Base-by-base conservation (phyloP, 2,113 vertebrate species). In the Danionella cerebrum region DNA sequence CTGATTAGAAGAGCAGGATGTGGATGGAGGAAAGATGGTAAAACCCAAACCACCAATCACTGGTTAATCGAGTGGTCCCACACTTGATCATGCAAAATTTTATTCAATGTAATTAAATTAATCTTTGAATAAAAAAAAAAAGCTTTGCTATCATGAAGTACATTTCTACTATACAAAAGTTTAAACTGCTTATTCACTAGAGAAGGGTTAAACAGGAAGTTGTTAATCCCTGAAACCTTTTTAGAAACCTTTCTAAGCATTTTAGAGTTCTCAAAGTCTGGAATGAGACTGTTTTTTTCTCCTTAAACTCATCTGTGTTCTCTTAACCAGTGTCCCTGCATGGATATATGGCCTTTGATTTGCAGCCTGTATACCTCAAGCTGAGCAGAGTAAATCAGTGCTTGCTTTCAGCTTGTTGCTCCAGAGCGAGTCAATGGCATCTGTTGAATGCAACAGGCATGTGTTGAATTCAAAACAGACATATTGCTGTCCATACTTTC, bases 391-490 rank as follows among this genome's bases (percentile, higher is more conserved):
- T 77, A 76, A 83, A 84, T 80, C 74, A 71, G 42, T 57, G 77
- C 72, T 59, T 77, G 71, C 70, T 47, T 70, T 63, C 72, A 67
- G 75, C 60, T 70, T 55, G 22, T 60, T 24, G 25, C 63, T 79
- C 72, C 65, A 52, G 25, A 73, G n/a, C n/a, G n/a, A n/a, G 69
- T 71, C 62, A 53, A 58, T 51, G 62, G 59, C 52, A 62, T 41
- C 73, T 71, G 73, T 82, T 80, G 70, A n/a, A n/a, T n/a, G n/a
- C n/a, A n/a, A n/a, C n/a, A n/a, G n/a, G n/a, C n/a, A n/a, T n/a
- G n/a, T n/a, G n/a, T n/a, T n/a, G n/a, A 82, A 86, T 84, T 86
- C 83, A 80, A 87, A 86, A 80, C 83, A 86, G 80, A 55, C 75
- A 10, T 67, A 45, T n/a, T 39, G 18, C 21, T 18, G 42, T 68